Percentiles rank a stretch among this genome's conserved stretches.
phyloP scores from a whole-genome alignment of 2,113 vertebrate species.

The Chionis minor region DNA sequence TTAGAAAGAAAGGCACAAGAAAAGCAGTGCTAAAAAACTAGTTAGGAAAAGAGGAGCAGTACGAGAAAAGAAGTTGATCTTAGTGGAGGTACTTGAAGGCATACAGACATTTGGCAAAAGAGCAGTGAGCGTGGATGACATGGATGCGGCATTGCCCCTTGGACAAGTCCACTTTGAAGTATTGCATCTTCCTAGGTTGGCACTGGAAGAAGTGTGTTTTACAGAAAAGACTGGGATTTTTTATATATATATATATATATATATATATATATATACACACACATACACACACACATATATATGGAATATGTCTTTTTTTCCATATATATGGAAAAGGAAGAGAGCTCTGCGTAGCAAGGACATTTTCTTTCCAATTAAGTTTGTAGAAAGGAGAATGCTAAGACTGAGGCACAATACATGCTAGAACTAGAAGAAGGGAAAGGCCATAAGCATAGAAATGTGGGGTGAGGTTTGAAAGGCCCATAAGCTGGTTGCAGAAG shows the following conservation, averaged over 20 bases:
- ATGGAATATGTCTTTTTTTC: neutral
- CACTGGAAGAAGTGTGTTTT: neutral
- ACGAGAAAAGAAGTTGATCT: neutral
- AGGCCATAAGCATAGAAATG: neutral
- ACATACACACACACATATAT: too few species aligned
- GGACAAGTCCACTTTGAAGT: neutral
- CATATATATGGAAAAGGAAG: neutral
- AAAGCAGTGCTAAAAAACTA: neutral
- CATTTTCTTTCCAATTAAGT: neutral
- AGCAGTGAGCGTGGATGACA: accelerated
- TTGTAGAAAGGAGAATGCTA: neutral
- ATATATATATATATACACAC: too few species aligned
- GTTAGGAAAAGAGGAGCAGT: neutral
- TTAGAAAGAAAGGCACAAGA: neutral
- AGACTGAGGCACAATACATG: neutral
- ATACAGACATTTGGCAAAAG: neutral
- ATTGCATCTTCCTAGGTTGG: neutral
- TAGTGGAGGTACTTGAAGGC: neutral
- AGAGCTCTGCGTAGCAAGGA: neutral
- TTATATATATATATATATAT: too few species aligned
- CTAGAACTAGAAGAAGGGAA: neutral
- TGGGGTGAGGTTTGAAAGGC: neutral
- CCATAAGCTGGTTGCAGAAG: neutral
- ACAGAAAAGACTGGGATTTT: neutral
- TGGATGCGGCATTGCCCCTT: neutral